Conservation (phyloP, 2,888 invertebrate species). For the Melanotus villosus region DNA sequence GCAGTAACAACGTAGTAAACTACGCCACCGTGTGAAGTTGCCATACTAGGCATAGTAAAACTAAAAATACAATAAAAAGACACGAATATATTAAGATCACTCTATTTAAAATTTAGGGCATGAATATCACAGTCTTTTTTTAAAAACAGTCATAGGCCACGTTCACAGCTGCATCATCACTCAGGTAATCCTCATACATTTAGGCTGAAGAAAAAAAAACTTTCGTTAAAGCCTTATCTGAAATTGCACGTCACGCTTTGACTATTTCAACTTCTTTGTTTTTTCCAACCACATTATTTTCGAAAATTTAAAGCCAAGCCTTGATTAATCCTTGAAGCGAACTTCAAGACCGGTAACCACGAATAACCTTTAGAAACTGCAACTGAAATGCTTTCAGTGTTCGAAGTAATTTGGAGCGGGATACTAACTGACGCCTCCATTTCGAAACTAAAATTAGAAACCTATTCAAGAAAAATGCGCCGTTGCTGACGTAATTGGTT, state of each 20-base stretch:
- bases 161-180: background rate
- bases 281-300: background rate
- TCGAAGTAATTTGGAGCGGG: slow-evolving; percentile 20
- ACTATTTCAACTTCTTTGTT: background rate
- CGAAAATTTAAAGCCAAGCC: background rate
- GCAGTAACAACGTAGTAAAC: slow-evolving; percentile 76
- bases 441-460: slow-evolving; percentile 34
- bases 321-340: slow-evolving; percentile 28
- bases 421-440: slow-evolving; percentile 28
- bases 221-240: too few species aligned
- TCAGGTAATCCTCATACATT: background rate
- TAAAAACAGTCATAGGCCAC: background rate
- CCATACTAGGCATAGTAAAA: slow-evolving; percentile 67
- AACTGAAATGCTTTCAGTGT: background rate
- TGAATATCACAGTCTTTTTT: slow-evolving; percentile 1
- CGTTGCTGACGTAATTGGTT: slow-evolving; percentile 40
- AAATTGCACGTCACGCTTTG: too few species aligned
- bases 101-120: background rate
- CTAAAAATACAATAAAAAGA: background rate
- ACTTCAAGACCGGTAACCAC: slow-evolving; percentile 35
- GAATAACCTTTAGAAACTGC: slow-evolving; percentile 33
- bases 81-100: slow-evolving; percentile 1
- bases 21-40: slow-evolving; percentile 77
- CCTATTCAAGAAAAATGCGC: slow-evolving; percentile 37
- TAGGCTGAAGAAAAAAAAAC: too few species aligned